Evolutionary conservation across 2,888 invertebrate species (phyloP), one percentile per base, ranked within the genome.

Genomic region (Leptinotarsa peninsularis): DNA sequence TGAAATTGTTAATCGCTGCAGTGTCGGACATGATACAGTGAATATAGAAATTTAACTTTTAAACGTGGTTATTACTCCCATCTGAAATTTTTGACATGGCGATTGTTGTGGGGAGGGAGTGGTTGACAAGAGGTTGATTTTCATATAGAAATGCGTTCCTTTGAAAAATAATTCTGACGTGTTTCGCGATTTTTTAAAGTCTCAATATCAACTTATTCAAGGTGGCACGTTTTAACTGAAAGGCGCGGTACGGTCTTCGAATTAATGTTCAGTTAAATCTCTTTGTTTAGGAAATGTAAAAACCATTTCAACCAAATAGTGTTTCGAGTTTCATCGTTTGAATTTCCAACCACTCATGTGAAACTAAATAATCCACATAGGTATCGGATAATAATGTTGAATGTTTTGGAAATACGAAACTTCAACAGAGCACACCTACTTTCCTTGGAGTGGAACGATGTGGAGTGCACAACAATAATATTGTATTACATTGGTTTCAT

Each of bases 361-460:
- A 63, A 63, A 63, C n/a, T 63, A 17, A 27, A 58, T 58, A 58
- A 58, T 58, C 58, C 58, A 21, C 58, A 58, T n/a, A 43, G 63
- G n/a, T 63, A 63, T 63, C 63, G 63, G 63, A 63, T 63, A 4
- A n/a, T 63, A 15, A 33, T 33, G 43, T 27, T 27, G 17, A 63
- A 27, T 63, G 63, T 63, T 33, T 33, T 33, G 13, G 63, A 33
- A 63, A 63, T 63, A 63, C 43, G 63, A 63, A 63, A 63, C 63
- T 63, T n/a, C 10, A 33, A n/a, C 5, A 33, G n/a, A 63, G n/a
- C 27, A 63, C 63, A 63, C 63, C 63, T 43, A 63, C 58, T 58
- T 58, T 33, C 7, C 33, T 43, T n/a, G 63, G 3, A 33, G 14
- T 60, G 60, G 15, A 60, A 60, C 27, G 27, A 60, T 60, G 23